Base-by-base conservation (phyloP, 2,888 invertebrate species). In the Tryphoninae sp. region DNA sequence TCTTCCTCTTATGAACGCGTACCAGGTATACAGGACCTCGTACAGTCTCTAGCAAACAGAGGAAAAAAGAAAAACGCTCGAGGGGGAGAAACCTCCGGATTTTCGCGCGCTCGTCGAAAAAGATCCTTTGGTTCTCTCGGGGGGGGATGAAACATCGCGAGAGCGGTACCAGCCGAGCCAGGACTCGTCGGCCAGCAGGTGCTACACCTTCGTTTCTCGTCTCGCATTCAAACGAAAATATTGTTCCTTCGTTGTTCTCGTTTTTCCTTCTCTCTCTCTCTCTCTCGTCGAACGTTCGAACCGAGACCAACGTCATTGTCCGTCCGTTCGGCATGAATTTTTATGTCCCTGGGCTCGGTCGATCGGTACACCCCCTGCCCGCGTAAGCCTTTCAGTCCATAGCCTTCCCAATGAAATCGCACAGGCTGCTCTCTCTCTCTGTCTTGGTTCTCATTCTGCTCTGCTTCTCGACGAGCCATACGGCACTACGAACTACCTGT, bases 221-320 rank as follows among this genome's bases (percentile, higher is more conserved):
- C 83, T 45, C 82, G 84, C 82, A 88, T 88, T 88, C 84, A 85
- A 88, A 88, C 86, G 87, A 88, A 89, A 90, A 89, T 89, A 90
- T 90, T 90, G 88, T 89, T 89, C 78, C 13, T 55, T 72, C 71
- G 75, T 71, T 76, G 71, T 82, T 82, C 75, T 75, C 75, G 65
- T 61, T 71, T 67, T 42, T 49, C 64, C 65, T 45, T 9, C 16
- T 59, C 40, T 67, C 23, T 68, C 16, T 59, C 65, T 40, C 68
- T 83, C 80, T 85, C 19, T 83, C 26, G 26, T 82, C 83, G 78
- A 85, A 86, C 85, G 84, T 86, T 86, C 85, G 82, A 82, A 72
- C 55, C 61, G 40, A 65, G 72, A 71, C 67, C 16, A n/a, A 72
- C 84, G 82, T 80, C 87, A 87, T 87, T 88, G 87, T 87, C 86